Conservation (phyloP, 2,113 vertebrate species). For the Clarias magur region DNA sequence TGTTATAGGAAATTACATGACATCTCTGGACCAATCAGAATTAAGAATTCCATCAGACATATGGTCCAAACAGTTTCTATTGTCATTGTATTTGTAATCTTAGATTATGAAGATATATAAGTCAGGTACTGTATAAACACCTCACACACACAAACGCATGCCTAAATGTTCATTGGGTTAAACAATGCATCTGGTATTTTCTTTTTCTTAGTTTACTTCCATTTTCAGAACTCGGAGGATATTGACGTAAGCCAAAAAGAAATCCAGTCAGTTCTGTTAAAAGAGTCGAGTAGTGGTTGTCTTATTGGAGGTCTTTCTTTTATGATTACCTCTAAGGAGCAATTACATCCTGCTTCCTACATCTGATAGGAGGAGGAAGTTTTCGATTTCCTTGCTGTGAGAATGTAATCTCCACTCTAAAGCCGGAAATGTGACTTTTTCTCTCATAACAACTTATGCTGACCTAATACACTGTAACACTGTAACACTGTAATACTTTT, state of each 20-base stretch:
- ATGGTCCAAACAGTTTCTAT: neutral
- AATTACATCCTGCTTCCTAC: neutral
- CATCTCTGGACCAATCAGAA: neutral
- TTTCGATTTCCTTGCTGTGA: neutral
- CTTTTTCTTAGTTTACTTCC: neutral
- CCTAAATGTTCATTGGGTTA: neutral
- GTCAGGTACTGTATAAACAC: too few relatives aligned
- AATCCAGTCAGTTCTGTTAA: neutral
- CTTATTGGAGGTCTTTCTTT: neutral
- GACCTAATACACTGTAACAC: neutral
- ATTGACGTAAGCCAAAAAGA: neutral
- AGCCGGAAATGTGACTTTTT: neutral
- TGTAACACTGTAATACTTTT: neutral
- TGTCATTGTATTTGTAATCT: neutral
- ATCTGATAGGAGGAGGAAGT: slow-evolving; percentile 1
- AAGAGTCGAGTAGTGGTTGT: neutral
- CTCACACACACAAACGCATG: neutral
- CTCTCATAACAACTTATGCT: neutral
- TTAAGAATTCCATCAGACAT: neutral
- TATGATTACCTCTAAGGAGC: neutral
- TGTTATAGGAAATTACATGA: neutral
- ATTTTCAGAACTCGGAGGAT: neutral
- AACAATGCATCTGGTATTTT: neutral
- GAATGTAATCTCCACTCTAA: neutral
- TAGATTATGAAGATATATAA: neutral